These are phyloP conservation scores for Myiagra hebetior DNA, from an alignment of 2,113 vertebrate genomes.

Conservation along the genomic window DNA sequence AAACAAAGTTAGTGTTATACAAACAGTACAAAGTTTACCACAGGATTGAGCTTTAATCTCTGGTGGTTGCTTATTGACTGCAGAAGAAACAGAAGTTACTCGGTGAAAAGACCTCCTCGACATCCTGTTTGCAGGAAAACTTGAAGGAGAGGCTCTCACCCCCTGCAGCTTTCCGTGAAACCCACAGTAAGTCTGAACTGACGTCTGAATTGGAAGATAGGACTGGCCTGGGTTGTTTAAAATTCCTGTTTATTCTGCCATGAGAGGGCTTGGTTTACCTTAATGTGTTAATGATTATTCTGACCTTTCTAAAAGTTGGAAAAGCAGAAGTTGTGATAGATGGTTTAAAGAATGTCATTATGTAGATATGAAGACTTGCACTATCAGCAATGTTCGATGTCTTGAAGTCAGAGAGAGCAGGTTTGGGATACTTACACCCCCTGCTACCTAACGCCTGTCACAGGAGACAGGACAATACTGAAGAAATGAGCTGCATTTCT, in stretches of 20 bases:
- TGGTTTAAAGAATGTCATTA: not conserved
- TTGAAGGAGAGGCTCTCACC: not conserved
- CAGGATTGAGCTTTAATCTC: constrained; percentile 52
- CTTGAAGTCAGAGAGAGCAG: not conserved
- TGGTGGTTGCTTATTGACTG: constrained; percentile 25
- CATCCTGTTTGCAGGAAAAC: not conserved
- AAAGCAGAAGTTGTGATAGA: not conserved
- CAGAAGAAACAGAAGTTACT: not conserved
- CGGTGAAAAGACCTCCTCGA: not conserved
- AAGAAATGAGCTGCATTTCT: not conserved
- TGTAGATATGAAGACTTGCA: not conserved
- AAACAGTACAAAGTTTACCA: constrained; percentile 59
- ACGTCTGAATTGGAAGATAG: not conserved
- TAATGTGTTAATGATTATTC: not conserved
- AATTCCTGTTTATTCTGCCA: not conserved
- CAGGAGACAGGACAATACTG: not conserved
- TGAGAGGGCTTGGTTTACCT: not conserved
- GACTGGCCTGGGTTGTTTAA: not conserved
- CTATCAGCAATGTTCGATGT: not conserved
- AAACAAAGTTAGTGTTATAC: not conserved
- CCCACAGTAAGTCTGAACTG: constrained; percentile 14
- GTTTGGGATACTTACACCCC: not conserved
- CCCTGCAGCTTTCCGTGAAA: not conserved
- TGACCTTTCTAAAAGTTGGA: not conserved
- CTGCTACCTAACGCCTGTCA: not conserved